Evolutionary conservation across 2,888 invertebrate genomes (phyloP), one percentile per base, ranked within the genome.

Genomic region (Uropetala carovei): DNA sequence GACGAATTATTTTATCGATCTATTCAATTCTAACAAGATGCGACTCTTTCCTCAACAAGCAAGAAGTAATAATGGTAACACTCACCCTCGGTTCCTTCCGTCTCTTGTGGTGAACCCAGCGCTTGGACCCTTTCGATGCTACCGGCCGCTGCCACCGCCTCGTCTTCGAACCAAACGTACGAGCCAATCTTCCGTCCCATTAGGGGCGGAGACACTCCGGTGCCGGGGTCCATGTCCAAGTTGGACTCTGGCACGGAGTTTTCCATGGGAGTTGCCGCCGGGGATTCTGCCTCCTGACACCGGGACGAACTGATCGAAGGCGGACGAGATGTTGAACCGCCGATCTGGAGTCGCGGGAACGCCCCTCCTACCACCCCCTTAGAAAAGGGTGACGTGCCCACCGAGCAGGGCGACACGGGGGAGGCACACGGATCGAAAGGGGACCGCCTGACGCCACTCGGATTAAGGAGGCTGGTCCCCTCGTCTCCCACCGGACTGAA

Each of bases 121-220:
- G 22, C 43, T 18, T 89, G 89, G 43, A 68, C 43, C 43, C 64
- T 64, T 13, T 89, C 89, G 18, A 60, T n/a, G 64, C 64, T 68
- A n/a, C 64, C 89, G 7, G 16, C 89, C 10, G 59, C 59, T 16
- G 56, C 83, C 10, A 43, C 56, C 57, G 59, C 86, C 43, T 89
- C 89, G n/a, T 89, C 89, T 43, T 89, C 89, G 68, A 89, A 89
- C 89, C 89, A 89, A 30, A 89, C 89, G 89, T n/a, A 89, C 18
- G 89, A 89, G 18, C 43, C 64, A 18, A 43, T 43, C 89, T 89
- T 89, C 64, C 43, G 22, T 18, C 85, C 85, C 85, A 85, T 7
- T 58, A 58, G 85, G 0, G 27, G 89, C 8, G 89, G 89, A 30
- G 89, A 89, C 43, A 30, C 14, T 5, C 60, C 86, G 22, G 7